Evolutionary conservation across 1,140 invertebrate species (phyloP).

Genomic region (Drosophila setifemur): DNA sequence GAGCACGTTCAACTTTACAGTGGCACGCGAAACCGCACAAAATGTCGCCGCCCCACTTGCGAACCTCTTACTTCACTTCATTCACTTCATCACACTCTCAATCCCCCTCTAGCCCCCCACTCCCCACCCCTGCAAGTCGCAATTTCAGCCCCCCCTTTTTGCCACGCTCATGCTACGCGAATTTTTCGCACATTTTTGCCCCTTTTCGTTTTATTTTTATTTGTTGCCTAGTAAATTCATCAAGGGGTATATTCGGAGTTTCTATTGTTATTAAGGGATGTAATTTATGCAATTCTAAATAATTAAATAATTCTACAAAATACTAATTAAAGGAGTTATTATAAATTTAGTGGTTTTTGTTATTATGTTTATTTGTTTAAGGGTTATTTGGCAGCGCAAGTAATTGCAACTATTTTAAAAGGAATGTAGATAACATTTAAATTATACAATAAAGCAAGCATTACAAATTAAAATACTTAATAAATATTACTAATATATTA

Average conservation of each 20-base stretch:
- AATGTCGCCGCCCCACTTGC: conserved; percentile 40
- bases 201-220: conserved; percentile 9
- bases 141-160: too few species aligned
- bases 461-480: too few species aligned
- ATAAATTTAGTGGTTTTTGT: too few species aligned
- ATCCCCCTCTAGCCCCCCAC: not conserved
- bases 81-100: conserved; percentile 4
- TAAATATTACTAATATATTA: too few species aligned
- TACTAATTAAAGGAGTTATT: too few species aligned
- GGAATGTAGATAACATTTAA: too few species aligned
- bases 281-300: too few species aligned
- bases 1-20: conserved; percentile 65
- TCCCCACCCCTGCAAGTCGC: not conserved
- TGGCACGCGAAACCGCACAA: conserved; percentile 76
- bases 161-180: conserved; percentile 12
- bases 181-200: conserved; percentile 64
- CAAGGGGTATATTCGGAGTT: conserved; percentile 1
- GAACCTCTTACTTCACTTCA: conserved; percentile 20
- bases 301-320: too few species aligned
- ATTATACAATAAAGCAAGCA: too few species aligned
- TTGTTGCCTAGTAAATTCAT: not conserved
- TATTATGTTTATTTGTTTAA: too few species aligned
- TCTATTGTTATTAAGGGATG: not conserved
- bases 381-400: too few species aligned
- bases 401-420: too few species aligned